Percentiles rank a stretch among this genome's conserved stretches.
Evolutionary conservation across 2,113 vertebrate species (phyloP).

Genomic region (Sylvia atricapilla): DNA sequence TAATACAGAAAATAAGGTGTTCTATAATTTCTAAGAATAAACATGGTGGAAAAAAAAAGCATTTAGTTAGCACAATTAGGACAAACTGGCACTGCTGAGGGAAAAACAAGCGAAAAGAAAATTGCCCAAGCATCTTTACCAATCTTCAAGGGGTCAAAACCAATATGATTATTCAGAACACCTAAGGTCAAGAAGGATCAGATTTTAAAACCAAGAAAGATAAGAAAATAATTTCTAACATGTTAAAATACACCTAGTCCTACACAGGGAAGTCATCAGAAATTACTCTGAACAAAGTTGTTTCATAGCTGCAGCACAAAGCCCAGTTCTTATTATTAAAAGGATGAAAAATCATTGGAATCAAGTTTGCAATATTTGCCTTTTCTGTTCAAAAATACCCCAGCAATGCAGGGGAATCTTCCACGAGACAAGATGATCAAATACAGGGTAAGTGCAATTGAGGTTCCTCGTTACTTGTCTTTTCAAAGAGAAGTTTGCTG

Average conservation of each 20-base stretch:
- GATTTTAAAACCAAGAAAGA: background rate
- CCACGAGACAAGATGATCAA: background rate
- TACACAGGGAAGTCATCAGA: background rate
- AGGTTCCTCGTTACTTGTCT: background rate
- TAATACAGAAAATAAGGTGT: background rate
- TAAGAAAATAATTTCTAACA: background rate
- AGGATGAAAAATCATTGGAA: background rate
- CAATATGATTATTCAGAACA: background rate
- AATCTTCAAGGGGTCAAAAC: background rate
- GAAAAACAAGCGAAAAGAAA: background rate
- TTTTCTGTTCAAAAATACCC: background rate
- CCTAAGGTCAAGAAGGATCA: background rate
- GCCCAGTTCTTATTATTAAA: background rate
- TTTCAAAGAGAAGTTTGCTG: background rate
- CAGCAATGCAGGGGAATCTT: background rate
- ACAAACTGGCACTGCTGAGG: background rate
- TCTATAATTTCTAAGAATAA: background rate
- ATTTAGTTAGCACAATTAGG: background rate
- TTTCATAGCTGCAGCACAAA: background rate
- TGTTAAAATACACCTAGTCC: background rate
- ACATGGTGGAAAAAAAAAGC: rapidly evolving
- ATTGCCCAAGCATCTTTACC: background rate
- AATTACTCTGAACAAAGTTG: background rate
- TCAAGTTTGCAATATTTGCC: background rate
- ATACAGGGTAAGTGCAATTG: background rate